Percentiles rank a stretch among this genome's conserved stretches.
phyloP scores from a whole-genome alignment of 1,140 invertebrate species.

The Tetragonula clypearis region DNA sequence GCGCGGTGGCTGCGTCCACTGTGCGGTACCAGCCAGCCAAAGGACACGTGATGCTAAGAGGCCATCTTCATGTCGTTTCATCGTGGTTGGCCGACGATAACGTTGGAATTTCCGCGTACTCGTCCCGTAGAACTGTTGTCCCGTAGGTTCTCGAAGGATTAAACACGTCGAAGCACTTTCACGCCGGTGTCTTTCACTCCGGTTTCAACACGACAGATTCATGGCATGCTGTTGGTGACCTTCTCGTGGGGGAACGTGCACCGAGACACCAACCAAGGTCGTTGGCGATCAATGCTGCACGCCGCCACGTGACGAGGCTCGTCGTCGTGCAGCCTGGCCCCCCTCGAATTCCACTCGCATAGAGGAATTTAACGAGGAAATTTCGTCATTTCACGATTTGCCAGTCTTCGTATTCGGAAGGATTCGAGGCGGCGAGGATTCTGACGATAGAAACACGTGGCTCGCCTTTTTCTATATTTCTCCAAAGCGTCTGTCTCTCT shows the following conservation, averaged over 20 bases:
- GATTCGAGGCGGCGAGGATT: neutral
- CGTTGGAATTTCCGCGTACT: neutral
- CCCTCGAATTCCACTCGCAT: neutral
- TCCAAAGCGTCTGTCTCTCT: too few species aligned
- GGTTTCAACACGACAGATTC: neutral
- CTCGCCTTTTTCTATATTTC: neutral
- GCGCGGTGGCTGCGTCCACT: neutral
- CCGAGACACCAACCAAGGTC: slow-evolving; percentile 51
- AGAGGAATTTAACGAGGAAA: neutral
- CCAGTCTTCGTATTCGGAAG: neutral
- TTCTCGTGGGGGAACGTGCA: slow-evolving; percentile 16
- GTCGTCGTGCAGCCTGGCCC: slow-evolving; percentile 1
- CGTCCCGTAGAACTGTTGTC: neutral
- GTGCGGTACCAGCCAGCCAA: neutral
- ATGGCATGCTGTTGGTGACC: slow-evolving; percentile 36
- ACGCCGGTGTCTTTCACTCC: neutral
- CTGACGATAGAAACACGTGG: neutral
- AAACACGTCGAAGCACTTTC: too few species aligned
- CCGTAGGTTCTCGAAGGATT: slow-evolving; percentile 3
- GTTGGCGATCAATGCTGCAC: slow-evolving; percentile 59
- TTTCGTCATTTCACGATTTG: neutral
- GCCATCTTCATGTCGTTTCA: neutral
- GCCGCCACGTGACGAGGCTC: slow-evolving; percentile 68
- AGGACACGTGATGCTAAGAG: slow-evolving; percentile 13
- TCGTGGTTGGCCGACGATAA: neutral